A percentile compares a stretch with the other conserved stretches of the same genome.
phyloP scores from a whole-genome alignment of 2,888 invertebrate genomes.

The Cheilosia impressa region DNA sequence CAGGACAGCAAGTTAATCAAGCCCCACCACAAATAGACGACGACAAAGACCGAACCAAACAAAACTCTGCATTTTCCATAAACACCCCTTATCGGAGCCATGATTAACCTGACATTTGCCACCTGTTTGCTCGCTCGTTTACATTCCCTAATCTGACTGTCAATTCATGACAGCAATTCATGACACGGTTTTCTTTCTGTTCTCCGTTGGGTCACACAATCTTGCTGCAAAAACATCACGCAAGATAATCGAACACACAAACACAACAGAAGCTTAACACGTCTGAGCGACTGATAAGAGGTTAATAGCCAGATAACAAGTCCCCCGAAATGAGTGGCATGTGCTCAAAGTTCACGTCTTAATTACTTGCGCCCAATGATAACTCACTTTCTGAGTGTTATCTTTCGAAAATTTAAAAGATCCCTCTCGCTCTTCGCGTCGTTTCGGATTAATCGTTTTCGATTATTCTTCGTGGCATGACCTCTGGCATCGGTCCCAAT shows the following conservation, averaged over 20 bases:
- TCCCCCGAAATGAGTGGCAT: conserved; percentile 47
- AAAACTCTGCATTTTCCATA: no score
- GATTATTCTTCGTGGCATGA: conserved; percentile 73
- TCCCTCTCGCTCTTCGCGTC: not conserved
- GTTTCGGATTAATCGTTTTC: conserved; percentile 66
- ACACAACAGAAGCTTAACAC: conserved; percentile 20
- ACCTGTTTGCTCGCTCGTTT: conserved; percentile 27
- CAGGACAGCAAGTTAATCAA: conserved; percentile 61
- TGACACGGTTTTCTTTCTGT: no score
- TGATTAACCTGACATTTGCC: not conserved
- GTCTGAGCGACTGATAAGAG: conserved; percentile 33
- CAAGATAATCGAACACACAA: conserved; percentile 5
- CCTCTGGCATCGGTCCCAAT: conserved; percentile 73
- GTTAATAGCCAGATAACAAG: conserved; percentile 68
- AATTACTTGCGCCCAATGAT: conserved; percentile 59
- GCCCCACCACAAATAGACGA: not conserved
- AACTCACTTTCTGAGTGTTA: conserved; percentile 61
- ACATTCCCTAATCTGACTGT: conserved; percentile 6
- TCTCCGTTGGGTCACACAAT: not conserved
- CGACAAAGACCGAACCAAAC: no score
- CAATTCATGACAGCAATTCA: conserved; percentile 2
- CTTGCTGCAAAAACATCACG: not conserved
- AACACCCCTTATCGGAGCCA: not conserved
- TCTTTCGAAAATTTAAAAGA: conserved; percentile 44
- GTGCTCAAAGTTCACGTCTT: conserved; percentile 65